Percentiles rank a stretch among this genome's conserved stretches.
phyloP scores from a whole-genome alignment of 1,140 invertebrate genomes.

The Medauroidea extradentata region DNA sequence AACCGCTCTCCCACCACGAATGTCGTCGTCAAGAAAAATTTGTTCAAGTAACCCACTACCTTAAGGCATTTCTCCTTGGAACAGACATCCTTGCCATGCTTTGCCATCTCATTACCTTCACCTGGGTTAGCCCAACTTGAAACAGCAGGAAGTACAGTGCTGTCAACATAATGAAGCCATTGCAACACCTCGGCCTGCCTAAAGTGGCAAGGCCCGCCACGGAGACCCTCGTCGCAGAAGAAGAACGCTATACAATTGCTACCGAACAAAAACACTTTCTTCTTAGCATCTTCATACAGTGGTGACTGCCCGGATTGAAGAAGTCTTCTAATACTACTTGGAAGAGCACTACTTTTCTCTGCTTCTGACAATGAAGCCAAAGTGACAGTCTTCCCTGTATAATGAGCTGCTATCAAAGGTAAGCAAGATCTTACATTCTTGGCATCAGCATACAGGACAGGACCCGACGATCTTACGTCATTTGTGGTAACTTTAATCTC shows the following conservation, averaged over 20 bases:
- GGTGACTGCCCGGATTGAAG: constrained; percentile 46
- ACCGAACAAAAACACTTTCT: constrained; percentile 48
- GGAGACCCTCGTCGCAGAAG: constrained; percentile 54
- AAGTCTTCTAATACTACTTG: neutral
- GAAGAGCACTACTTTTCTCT: neutral
- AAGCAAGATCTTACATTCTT: constrained; percentile 48
- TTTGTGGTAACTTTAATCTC: neutral
- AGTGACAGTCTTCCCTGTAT: constrained; percentile 37
- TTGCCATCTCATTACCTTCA: neutral
- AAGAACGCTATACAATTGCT: constrained; percentile 63
- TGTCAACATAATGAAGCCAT: constrained; percentile 60
- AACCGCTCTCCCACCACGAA: constrained; percentile 69
- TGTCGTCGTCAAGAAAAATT: constrained; percentile 55
- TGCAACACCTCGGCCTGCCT: constrained; percentile 58
- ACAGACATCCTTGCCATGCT: constrained; percentile 13
- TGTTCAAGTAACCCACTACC: constrained; percentile 49
- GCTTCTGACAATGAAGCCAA: neutral
- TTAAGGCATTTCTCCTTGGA: constrained; percentile 32
- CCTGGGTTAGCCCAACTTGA: constrained; percentile 59
- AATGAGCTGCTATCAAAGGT: constrained; percentile 48
- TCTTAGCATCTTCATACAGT: constrained; percentile 47
- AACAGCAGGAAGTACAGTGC: constrained; percentile 59
- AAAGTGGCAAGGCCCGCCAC: constrained; percentile 40
- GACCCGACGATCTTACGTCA: neutral
- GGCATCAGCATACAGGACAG: constrained; percentile 43